These are phyloP conservation scores for Melitaea athalia DNA, from an alignment of 2,888 invertebrate species.

Conservation along the genomic window DNA sequence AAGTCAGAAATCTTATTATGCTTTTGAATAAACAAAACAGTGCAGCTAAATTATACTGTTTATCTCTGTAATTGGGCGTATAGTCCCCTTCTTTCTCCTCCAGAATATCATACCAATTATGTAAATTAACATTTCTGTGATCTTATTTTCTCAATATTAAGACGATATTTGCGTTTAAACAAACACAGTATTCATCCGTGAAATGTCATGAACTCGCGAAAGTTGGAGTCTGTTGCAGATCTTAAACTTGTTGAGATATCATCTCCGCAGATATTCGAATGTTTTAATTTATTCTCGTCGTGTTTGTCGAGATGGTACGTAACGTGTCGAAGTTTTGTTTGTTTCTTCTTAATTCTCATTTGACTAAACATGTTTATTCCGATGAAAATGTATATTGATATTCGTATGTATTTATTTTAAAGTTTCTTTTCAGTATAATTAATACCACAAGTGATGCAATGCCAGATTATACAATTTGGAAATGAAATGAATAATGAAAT, in stretches of 20 bases:
- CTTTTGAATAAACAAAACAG: background rate
- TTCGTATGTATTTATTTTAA: background rate
- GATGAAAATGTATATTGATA: background rate
- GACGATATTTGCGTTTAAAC: constrained; percentile 26
- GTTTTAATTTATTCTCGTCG: constrained; percentile 28
- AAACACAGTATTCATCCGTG: constrained; percentile 24
- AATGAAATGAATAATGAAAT: too few species aligned
- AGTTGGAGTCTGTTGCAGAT: constrained; percentile 15
- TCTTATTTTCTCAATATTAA: background rate
- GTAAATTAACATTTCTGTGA: background rate
- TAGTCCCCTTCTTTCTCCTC: background rate
- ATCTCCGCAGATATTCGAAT: constrained; percentile 25
- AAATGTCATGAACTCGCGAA: constrained; percentile 23
- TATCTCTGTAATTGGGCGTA: background rate
- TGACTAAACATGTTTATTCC: background rate
- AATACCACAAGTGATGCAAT: too few species aligned
- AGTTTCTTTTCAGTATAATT: too few species aligned
- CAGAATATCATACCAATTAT: background rate
- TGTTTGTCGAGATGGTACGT: constrained; percentile 16
- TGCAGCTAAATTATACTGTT: too few species aligned
- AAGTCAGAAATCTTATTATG: too few species aligned
- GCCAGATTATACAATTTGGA: too few species aligned
- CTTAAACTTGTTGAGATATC: constrained; percentile 32
- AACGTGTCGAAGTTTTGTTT: constrained; percentile 15
- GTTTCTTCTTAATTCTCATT: constrained; percentile 12